phyloP scores from a whole-genome alignment of 2,797 vertebrate genomes.

The Channa striata region DNA sequence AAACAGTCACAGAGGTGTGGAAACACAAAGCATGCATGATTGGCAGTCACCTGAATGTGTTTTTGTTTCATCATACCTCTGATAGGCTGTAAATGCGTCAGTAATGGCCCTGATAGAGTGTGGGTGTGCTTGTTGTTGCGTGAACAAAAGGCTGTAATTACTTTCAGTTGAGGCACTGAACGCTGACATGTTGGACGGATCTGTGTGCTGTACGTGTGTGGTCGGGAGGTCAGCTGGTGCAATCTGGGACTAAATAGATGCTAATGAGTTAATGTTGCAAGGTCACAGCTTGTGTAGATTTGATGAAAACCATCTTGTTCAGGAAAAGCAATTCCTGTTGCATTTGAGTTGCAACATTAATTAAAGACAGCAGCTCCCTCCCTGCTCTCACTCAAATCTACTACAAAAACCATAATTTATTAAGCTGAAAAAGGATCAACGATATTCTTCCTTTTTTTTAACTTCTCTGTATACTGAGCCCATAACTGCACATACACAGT shows the following conservation, averaged over 20 bases:
- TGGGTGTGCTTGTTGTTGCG: slow-evolving; percentile 4
- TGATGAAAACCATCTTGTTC: too few relatives aligned
- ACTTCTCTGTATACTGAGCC: too few relatives aligned
- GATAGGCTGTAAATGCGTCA: slow-evolving; percentile 41
- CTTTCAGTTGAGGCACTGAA: slow-evolving; percentile 23
- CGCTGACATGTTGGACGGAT: slow-evolving; percentile 11
- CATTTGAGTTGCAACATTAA: too few relatives aligned
- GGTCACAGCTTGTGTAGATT: slow-evolving; percentile 17
- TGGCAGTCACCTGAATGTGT: slow-evolving; percentile 1
- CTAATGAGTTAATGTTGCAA: slow-evolving; percentile 34
- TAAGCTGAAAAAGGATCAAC: too few relatives aligned
- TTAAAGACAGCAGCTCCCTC: too few relatives aligned
- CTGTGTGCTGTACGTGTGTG: slow-evolving; percentile 1
- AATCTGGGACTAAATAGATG: slow-evolving; percentile 41
- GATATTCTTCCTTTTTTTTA: too few relatives aligned
- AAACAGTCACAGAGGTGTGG: slow-evolving; percentile 56
- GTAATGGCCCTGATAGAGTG: slow-evolving; percentile 7
- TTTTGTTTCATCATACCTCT: slow-evolving; percentile 24
- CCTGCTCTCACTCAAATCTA: too few relatives aligned
- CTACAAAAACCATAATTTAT: too few relatives aligned
- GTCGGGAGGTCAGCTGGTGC: slow-evolving; percentile 6
- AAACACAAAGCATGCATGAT: slow-evolving; percentile 29
- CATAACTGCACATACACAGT: too few relatives aligned
- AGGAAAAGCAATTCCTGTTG: too few relatives aligned
- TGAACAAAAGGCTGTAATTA: slow-evolving; percentile 59